Base-by-base conservation (phyloP, 1,140 invertebrate species). In the Hypothenemus hampei region DNA sequence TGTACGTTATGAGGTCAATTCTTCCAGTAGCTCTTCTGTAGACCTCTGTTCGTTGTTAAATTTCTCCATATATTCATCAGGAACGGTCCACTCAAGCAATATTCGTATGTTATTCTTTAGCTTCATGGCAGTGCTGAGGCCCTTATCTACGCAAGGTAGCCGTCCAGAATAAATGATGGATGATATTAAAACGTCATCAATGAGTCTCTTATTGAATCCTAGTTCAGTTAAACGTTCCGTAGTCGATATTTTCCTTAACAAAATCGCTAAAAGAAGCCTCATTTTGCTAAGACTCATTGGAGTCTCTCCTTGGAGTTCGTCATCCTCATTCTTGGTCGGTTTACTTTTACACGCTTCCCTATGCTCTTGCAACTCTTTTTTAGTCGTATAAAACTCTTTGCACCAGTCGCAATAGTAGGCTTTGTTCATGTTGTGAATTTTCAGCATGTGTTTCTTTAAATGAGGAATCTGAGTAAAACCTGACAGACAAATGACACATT, bases 241-340 rank as follows among this genome's bases (percentile, higher is more conserved):
- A n/a, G 81, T 83, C 10, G 87, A 89, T 46, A 92, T 91, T 63
- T 86, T 85, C 53, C 89, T 89, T 1, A 91, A 68, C 11, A 91
- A 76, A 19, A 90, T 81, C 1, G 88, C 88, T 40, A 91, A 72
- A 3, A 89, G 74, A 48, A 88, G 76, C 43, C 89, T 76, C 79
- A 92, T 86, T 52, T 81, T 83, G 33, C 87, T 84, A 3, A 90
- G 72, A 2, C 76, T 75, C 84, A 86, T 86, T 3, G 67, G 65
- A 11, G 70, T 72, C 37, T 77, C 75, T 4, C 73, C 71, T 21
- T 72, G 74, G 46, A 62, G 56, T 24, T 57, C 58, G 36, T 71
- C 66, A 26, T 67, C 66, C 40, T 55, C 64, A 18, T 49, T 67
- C 58, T 43, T 47, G 67, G 58, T 31, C 56, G 66, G 47, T 40